phyloP scores from a whole-genome alignment of 2,888 invertebrate genomes.

The Cybosia mesomella region DNA sequence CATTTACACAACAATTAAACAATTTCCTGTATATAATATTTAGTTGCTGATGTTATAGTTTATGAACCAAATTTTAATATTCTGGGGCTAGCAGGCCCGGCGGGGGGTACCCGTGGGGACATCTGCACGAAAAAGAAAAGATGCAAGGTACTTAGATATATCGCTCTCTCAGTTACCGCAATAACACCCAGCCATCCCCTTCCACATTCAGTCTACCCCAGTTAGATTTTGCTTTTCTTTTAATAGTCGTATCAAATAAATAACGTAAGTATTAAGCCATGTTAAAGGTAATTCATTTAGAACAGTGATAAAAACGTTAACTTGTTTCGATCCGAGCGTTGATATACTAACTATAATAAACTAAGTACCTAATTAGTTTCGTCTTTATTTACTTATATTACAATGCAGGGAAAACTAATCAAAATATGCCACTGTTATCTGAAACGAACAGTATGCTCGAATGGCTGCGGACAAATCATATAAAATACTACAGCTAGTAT shows the following conservation, averaged over 20 bases:
- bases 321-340: constrained; percentile 11
- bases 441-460: background rate
- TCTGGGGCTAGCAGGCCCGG: background rate
- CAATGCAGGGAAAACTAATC: constrained; percentile 12
- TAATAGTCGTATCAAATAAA: background rate
- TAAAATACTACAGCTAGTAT: no score
- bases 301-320: constrained; percentile 29
- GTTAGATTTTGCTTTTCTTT: background rate
- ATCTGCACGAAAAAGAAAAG: no score
- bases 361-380: background rate
- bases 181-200: no score
- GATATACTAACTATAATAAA: background rate
- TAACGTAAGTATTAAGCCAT: background rate
- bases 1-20: background rate
- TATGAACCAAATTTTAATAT: background rate
- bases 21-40: background rate
- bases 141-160: no score
- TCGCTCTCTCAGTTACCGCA: no score
- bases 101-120: no score
- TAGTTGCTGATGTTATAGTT: background rate
- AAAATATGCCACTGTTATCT: constrained; percentile 14
- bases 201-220: no score
- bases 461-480: no score
- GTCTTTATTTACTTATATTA: constrained; percentile 14
- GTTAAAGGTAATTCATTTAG: constrained; percentile 7